phyloP scores from a whole-genome alignment of 2,888 invertebrate genomes.

The Lasioglossum marginatum region DNA sequence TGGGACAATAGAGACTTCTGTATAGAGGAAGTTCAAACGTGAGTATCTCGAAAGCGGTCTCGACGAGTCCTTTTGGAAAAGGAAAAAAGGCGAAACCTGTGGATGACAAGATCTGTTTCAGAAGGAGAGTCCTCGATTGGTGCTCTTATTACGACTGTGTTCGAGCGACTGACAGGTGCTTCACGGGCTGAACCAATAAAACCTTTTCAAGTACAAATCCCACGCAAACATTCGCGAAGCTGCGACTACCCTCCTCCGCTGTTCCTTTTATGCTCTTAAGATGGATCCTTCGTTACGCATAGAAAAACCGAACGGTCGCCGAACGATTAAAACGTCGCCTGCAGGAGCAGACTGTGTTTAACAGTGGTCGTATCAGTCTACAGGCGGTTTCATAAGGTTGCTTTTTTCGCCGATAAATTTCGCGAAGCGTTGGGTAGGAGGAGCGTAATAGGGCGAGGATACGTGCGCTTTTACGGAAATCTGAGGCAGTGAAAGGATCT shows the following conservation, averaged over 20 bases:
- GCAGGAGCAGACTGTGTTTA: background rate
- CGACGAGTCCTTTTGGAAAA: conserved; percentile 28
- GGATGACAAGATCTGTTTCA: conserved; percentile 47
- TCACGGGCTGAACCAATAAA: conserved; percentile 67
- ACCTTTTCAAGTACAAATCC: conserved; percentile 22
- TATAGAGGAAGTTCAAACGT: background rate
- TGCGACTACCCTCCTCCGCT: background rate
- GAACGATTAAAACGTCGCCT: conserved; percentile 39
- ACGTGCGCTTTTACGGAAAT: conserved; percentile 23
- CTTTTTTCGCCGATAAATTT: conserved; percentile 20
- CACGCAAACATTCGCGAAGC: background rate
- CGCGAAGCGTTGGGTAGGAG: background rate
- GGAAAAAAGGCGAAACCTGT: background rate
- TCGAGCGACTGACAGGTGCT: conserved; percentile 61
- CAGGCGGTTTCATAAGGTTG: background rate
- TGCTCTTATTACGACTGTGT: conserved; percentile 61
- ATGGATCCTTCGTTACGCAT: background rate
- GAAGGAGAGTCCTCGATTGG: conserved; percentile 54
- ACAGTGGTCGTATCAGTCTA: background rate
- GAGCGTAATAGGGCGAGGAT: conserved; percentile 17
- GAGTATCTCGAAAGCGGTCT: conserved; percentile 26
- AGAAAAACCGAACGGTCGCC: background rate
- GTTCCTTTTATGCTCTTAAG: conserved; percentile 1
- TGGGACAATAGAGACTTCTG: no score
- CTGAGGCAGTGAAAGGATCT: conserved; percentile 35